Conservation (phyloP, 2,888 invertebrate genomes). For the Peribatodes rhomboidaria region DNA sequence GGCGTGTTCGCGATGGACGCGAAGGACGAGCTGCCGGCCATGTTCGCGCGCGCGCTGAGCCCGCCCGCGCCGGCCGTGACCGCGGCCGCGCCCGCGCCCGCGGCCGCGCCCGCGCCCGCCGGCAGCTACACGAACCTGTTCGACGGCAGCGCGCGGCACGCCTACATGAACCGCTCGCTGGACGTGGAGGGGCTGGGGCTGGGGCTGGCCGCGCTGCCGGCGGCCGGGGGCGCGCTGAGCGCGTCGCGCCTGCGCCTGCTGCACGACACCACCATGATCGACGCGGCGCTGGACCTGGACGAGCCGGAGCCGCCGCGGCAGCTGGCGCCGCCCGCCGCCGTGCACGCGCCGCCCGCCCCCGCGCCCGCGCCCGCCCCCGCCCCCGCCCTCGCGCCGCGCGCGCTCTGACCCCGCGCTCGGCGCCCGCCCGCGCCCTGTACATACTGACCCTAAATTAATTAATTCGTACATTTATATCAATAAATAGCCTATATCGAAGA, state of each 20-base stretch:
- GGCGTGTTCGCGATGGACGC: constrained; percentile 68
- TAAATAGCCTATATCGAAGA: constrained; percentile 41
- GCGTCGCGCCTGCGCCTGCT: constrained; percentile 92
- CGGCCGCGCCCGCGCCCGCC: constrained; percentile 39
- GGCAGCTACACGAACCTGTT: constrained; percentile 54
- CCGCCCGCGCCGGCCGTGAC: constrained; percentile 25
- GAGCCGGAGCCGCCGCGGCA: constrained; percentile 88
- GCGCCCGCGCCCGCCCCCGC: constrained; percentile 40
- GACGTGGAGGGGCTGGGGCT: constrained; percentile 85
- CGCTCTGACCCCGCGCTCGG: constrained; percentile 25
- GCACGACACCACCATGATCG: constrained; percentile 96
- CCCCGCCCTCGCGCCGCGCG: constrained; percentile 25
- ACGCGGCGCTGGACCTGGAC: constrained; percentile 95
- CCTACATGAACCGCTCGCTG: constrained; percentile 85
- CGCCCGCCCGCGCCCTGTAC: constrained; percentile 40
- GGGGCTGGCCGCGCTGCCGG: constrained; percentile 76
- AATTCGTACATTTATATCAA: constrained; percentile 3
- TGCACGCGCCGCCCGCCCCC: constrained; percentile 34
- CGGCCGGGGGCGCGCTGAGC: constrained; percentile 77
- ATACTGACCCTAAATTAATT: constrained; percentile 36
- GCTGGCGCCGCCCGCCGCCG: constrained; percentile 39
- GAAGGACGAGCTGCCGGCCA: constrained; percentile 67
- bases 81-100: constrained; percentile 36
- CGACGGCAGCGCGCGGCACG: constrained; percentile 61
- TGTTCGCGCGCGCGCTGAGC: constrained; percentile 60